phyloP scores from a whole-genome alignment of 2,797 vertebrate species.

The Typhlichthys subterraneus region DNA sequence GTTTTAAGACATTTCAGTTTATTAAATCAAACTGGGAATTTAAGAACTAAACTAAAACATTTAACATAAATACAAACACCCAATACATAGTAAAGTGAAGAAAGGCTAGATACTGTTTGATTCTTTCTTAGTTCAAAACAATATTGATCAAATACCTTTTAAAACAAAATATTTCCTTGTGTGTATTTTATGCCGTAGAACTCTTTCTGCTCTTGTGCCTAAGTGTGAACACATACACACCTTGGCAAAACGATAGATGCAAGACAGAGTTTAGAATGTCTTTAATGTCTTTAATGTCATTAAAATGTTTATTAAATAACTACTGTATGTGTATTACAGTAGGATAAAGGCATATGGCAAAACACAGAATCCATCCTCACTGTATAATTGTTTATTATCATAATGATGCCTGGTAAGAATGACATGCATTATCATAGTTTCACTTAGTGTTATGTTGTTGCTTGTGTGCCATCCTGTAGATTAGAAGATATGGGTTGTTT shows the following conservation, averaged over 20 bases:
- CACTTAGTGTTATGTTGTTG: too few relatives aligned
- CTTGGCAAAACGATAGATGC: neutral
- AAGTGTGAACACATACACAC: neutral
- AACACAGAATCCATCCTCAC: too few relatives aligned
- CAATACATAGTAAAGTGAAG: slow-evolving; percentile 16
- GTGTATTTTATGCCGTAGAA: neutral
- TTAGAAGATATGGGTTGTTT: too few relatives aligned
- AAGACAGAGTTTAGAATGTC: neutral
- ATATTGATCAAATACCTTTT: too few relatives aligned
- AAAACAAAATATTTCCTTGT: neutral
- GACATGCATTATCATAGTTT: too few relatives aligned
- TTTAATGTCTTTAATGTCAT: neutral
- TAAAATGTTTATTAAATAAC: neutral
- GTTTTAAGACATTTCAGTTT: slow-evolving; percentile 30
- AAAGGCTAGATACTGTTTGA: too few relatives aligned
- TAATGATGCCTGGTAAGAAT: too few relatives aligned
- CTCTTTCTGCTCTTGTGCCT: neutral
- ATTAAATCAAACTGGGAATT: slow-evolving; percentile 36
- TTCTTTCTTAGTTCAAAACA: too few relatives aligned
- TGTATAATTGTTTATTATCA: too few relatives aligned
- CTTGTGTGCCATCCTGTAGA: too few relatives aligned
- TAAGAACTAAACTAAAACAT: slow-evolving; percentile 25
- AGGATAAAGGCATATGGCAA: too few relatives aligned
- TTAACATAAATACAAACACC: slow-evolving; percentile 19
- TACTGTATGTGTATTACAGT: too few relatives aligned